phyloP scores from a whole-genome alignment of 2,113 vertebrate species.

The Tragelaphus buxtoni region DNA sequence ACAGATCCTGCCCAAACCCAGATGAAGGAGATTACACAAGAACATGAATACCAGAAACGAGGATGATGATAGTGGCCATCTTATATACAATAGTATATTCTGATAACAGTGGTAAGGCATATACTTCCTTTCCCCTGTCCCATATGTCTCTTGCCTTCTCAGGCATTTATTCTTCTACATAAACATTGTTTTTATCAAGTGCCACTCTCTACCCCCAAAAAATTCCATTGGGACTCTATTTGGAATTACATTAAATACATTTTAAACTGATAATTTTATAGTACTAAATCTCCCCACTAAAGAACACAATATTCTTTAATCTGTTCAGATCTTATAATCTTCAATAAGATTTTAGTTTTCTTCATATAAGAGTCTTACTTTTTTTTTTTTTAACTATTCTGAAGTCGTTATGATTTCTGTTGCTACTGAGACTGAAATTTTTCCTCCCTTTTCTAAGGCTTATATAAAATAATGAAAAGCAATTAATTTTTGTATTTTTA shows the following conservation, averaged over 20 bases:
- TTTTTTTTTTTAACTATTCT: constrained; percentile 16
- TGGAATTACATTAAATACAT: neutral
- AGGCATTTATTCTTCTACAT: constrained; percentile 1
- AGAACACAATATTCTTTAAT: constrained; percentile 13
- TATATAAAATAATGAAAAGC: neutral
- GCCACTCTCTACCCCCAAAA: accelerated
- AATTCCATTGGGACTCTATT: neutral
- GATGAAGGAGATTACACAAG: neutral
- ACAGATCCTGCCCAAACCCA: neutral
- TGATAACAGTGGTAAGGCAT: neutral
- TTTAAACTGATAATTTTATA: constrained; percentile 2
- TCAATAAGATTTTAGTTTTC: neutral
- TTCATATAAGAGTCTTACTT: neutral
- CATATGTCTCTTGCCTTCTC: constrained; percentile 22
- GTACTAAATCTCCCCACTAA: neutral
- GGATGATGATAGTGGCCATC: neutral
- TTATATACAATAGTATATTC: neutral
- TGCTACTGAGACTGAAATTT: neutral
- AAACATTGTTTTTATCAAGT: constrained; percentile 30
- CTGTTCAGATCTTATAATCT: neutral
- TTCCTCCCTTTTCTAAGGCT: neutral
- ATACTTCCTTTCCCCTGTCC: neutral
- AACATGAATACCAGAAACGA: neutral
- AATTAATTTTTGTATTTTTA: constrained; percentile 13
- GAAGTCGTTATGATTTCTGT: neutral